A percentile compares a stretch with the other conserved stretches of the same genome.
These are phyloP conservation scores for Nestor notabilis DNA, from an alignment of 2,113 vertebrate genomes.

Conservation along the genomic window DNA sequence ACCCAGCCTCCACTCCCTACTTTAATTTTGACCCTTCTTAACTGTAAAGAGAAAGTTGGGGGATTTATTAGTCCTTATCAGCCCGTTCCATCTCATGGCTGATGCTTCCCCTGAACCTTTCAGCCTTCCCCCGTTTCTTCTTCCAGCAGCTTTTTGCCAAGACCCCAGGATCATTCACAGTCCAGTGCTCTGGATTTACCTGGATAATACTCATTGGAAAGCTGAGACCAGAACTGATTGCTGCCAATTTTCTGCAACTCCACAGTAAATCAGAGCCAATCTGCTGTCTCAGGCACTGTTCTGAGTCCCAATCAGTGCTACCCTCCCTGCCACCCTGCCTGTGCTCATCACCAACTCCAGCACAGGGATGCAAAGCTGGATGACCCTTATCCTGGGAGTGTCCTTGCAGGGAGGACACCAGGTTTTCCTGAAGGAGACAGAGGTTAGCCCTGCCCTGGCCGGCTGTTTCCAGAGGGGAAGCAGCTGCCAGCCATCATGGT, in stretches of 20 bases:
- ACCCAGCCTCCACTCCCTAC: neutral
- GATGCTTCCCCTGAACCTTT: neutral
- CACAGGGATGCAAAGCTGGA: neutral
- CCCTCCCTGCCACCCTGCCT: rapidly evolving
- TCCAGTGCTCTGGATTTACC: rapidly evolving
- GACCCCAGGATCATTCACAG: rapidly evolving
- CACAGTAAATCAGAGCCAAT: neutral
- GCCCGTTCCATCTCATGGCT: neutral
- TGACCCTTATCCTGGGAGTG: rapidly evolving
- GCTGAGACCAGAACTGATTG: neutral
- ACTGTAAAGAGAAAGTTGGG: neutral
- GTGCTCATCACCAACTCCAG: neutral
- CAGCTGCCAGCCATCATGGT: neutral
- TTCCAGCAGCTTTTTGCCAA: neutral
- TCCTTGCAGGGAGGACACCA: rapidly evolving
- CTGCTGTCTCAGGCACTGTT: rapidly evolving
- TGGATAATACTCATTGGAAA: neutral
- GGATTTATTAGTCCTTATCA: rapidly evolving
- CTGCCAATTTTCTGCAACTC: neutral
- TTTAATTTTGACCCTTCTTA: neutral
- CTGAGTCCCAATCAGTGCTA: rapidly evolving
- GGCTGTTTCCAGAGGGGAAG: neutral
- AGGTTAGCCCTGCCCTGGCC: rapidly evolving
- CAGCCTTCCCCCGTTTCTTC: neutral
- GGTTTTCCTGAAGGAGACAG: neutral